These are phyloP conservation scores for Drosophila baimaii DNA, from an alignment of 1,140 invertebrate species.

Conservation along the genomic window DNA sequence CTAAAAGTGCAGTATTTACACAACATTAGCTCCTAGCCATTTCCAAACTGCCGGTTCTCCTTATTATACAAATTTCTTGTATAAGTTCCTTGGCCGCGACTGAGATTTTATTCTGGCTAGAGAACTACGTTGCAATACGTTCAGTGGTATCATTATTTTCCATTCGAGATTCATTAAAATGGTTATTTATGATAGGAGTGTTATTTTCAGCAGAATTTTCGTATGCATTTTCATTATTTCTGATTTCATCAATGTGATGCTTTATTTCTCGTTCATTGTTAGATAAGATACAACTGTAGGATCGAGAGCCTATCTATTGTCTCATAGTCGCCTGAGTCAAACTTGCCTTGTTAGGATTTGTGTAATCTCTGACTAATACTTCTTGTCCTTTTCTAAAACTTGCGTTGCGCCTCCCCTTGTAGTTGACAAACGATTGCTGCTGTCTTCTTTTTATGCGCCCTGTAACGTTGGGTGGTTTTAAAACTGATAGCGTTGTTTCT, in stretches of 20 bases:
- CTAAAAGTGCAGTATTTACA: no score
- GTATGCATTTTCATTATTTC: no score
- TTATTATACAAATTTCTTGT: no score
- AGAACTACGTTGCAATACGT: no score
- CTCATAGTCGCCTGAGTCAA: constrained; percentile 12
- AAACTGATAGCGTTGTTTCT: no score
- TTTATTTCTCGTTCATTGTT: constrained; percentile 21
- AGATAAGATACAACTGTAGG: constrained; percentile 12
- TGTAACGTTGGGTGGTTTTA: constrained; percentile 6
- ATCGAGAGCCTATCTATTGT: constrained; percentile 14
- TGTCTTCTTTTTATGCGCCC: background rate
- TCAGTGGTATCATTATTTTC: no score
- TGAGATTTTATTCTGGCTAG: no score
- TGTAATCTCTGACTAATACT: constrained; percentile 18
- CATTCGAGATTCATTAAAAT: no score
- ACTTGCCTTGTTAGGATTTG: constrained; percentile 30
- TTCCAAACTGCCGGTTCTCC: no score
- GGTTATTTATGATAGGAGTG: background rate
- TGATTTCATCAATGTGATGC: constrained; percentile 21
- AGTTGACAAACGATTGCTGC: constrained; percentile 3
- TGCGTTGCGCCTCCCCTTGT: constrained; percentile 7
- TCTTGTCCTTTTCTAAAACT: background rate
- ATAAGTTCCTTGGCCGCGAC: no score
- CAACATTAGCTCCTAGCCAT: no score
- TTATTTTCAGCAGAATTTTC: background rate